Base-by-base conservation (phyloP, 2,797 vertebrate species). In the Periparus ater region DNA sequence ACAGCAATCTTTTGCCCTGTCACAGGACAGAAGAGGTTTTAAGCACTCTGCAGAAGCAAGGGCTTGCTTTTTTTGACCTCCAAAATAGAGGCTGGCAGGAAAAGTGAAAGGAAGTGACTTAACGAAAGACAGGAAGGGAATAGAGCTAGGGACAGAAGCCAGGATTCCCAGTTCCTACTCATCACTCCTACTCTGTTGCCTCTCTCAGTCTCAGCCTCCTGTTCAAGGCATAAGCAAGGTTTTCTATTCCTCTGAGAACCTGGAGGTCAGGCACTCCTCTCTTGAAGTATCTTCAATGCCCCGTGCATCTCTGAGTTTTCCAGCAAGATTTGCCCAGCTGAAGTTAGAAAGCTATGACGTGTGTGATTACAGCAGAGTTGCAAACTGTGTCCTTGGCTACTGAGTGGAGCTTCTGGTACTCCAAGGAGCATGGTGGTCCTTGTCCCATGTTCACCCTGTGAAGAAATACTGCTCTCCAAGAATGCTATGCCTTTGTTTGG, bases 21-120 rank as follows among this genome's bases (percentile, higher is more conserved):
- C 51, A 36, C 44, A 27, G 58, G 26, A 57, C 60, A 17, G 36
- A 47, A 75, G 63, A 88, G 54, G 44, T 51, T 94, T 76, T 1
- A 4, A 76, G 42, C 0, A 1, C 34, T 26, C 53, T 61, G 42
- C 54, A 93, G 83, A 78, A 84, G 73, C n/a, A 40, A 36, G n/a
- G 44, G 27, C 54, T 93, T 68, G 18, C 3, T 3, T 30, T 93
- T 84, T 57, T 80, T 81, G 19, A 17, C 47, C 58, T 84, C 58
- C 0, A 2, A 72, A 75, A 53, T 7, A 70, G 61, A 85, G 51
- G 8, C 57, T 29, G 44, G 25, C 58, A 94, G 91, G 88, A 96
- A 89, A 88, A 95, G 74, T 86, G 32, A 88, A 81, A 92, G 92
- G 91, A 95, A 95, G 70, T 94, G 57, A 89, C 74, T 89, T 91